A percentile compares a stretch with the other conserved stretches of the same genome.
Evolutionary conservation across 1,140 invertebrate species (phyloP).

Genomic region (silkworm (Bombyx mori)): ASM3026992v2 NC_085131.1:6211501-6212000

Average conservation of each 20-base stretch:
- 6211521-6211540: constrained; percentile 27
- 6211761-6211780: constrained; percentile 45
- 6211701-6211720: constrained; percentile 52
- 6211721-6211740: constrained; percentile 59
- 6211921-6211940: constrained; percentile 4
- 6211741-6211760: constrained; percentile 38
- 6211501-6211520: constrained; percentile 54
- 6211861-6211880: no score
- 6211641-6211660: constrained; percentile 37
- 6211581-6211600: constrained; percentile 2
- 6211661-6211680: constrained; percentile 58
- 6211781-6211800: constrained; percentile 36
- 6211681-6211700: constrained; percentile 45
- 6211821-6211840: constrained; percentile 20
- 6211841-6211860: neutral
- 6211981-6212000: constrained; percentile 63
- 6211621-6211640: no score
- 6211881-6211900: no score
- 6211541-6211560: constrained; percentile 47
- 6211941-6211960: constrained; percentile 28
- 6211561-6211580: constrained; percentile 18
- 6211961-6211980: constrained; percentile 59
- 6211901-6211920: neutral
- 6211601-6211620: no score
- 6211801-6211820: constrained; percentile 35